A percentile compares a stretch with the other conserved stretches of the same genome.
These are phyloP conservation scores for Pipistrellus kuhlii DNA, from an alignment of 2,797 vertebrate genomes.

Conservation along the genomic window DNA sequence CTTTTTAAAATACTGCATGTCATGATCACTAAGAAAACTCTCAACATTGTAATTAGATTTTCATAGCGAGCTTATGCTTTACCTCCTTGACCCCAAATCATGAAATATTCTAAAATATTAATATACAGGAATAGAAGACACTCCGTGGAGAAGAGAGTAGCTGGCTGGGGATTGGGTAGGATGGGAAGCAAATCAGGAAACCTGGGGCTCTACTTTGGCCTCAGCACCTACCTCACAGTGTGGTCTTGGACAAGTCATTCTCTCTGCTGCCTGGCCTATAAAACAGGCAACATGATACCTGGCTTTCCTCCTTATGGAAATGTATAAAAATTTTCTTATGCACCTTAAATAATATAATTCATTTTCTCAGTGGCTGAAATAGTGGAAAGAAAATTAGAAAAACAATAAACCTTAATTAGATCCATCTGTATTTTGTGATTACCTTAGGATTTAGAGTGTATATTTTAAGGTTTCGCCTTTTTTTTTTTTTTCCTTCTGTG, in stretches of 20 bases:
- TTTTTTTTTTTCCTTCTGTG: slow-evolving; percentile 1
- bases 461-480: not conserved
- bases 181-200: not conserved
- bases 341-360: not conserved
- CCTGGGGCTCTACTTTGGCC: not conserved
- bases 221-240: not conserved
- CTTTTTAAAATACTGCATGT: slow-evolving; percentile 53
- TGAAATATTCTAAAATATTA: not conserved
- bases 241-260: not conserved
- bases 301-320: not conserved
- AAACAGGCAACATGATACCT: not conserved
- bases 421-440: slow-evolving; percentile 14
- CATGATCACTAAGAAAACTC: slow-evolving; percentile 65
- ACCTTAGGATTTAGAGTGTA: not conserved
- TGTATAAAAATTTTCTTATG: not conserved
- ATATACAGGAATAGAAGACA: not conserved
- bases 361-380: slow-evolving; percentile 55
- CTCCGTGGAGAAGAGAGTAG: not conserved
- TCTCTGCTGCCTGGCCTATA: not conserved
- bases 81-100: not conserved
- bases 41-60: slow-evolving; percentile 41
- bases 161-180: not conserved
- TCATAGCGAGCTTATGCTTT: not conserved
- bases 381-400: slow-evolving; percentile 17
- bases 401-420: slow-evolving; percentile 7